Conservation (phyloP, 2,888 invertebrate genomes). For the Polymixis flavicincta region DNA sequence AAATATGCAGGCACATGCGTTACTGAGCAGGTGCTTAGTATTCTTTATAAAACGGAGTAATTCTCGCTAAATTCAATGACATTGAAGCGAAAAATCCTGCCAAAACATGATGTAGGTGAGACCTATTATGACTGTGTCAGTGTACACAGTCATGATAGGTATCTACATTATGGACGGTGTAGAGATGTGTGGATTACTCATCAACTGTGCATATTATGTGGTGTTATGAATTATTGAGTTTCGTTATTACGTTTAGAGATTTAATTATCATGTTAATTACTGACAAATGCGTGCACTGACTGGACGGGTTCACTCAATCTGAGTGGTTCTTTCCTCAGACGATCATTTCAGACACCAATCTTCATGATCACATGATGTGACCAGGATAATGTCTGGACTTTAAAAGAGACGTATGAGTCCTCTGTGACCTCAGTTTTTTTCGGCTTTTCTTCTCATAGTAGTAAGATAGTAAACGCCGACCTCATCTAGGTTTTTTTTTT, state of each 20-base stretch:
- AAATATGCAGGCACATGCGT: slow-evolving; percentile 35
- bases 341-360: too few species aligned
- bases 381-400: too few species aligned
- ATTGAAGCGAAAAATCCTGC: not conserved
- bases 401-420: too few species aligned
- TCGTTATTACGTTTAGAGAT: too few species aligned
- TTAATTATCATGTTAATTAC: not conserved
- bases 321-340: too few species aligned
- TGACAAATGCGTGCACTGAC: too few species aligned
- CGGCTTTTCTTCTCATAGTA: too few species aligned
- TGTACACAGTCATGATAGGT: too few species aligned
- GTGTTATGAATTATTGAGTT: not conserved
- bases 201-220: not conserved
- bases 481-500: too few species aligned
- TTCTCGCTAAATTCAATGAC: slow-evolving; percentile 24
- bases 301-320: too few species aligned
- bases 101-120: not conserved
- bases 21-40: slow-evolving; percentile 23
- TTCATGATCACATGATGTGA: too few species aligned
- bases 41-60: slow-evolving; percentile 25
- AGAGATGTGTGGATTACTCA: not conserved
- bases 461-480: too few species aligned
- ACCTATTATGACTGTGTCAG: not conserved
- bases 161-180: not conserved
- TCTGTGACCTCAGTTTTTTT: not conserved